Evolutionary conservation across 2,797 vertebrate species (phyloP).

Genomic region (Halcyon smyrnensis): DNA sequence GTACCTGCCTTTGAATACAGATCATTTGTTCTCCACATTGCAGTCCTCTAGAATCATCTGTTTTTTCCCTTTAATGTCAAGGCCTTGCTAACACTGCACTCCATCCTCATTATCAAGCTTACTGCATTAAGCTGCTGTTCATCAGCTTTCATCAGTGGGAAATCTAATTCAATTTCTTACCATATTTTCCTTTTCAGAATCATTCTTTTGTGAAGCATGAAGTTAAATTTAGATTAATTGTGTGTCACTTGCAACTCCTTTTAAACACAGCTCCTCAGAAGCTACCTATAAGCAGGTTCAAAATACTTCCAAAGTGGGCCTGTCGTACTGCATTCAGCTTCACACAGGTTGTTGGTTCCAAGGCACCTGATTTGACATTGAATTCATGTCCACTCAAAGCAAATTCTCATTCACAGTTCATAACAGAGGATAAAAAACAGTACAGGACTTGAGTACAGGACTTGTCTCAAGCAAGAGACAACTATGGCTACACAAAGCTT

Average conservation of each 20-base stretch:
- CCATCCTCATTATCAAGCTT: constrained; percentile 17
- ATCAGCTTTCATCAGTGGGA: constrained; percentile 19
- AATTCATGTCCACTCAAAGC: not conserved
- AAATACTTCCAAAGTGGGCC: not conserved
- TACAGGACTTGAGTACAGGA: not conserved
- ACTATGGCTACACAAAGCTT: not conserved
- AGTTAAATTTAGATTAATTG: constrained; percentile 6
- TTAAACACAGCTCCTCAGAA: not conserved
- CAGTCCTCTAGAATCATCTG: not conserved
- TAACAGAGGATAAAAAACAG: not conserved
- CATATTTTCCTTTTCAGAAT: not conserved
- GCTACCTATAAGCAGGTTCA: not conserved
- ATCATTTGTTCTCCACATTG: not conserved
- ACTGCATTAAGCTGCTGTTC: not conserved
- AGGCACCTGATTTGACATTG: not conserved
- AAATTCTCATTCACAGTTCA: not conserved
- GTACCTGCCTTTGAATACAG: constrained; percentile 8
- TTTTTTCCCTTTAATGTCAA: constrained; percentile 2
- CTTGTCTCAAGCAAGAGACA: not conserved
- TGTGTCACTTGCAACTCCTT: not conserved
- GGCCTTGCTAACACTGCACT: not conserved
- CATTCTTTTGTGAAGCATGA: constrained; percentile 13
- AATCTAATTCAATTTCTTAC: constrained; percentile 15
- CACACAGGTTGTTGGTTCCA: not conserved
- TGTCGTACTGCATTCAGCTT: not conserved